Evolutionary conservation across 2,797 vertebrate genomes (phyloP), one percentile per base, ranked within the genome.

Genomic region (Melanotaenia pygmaea): DNA sequence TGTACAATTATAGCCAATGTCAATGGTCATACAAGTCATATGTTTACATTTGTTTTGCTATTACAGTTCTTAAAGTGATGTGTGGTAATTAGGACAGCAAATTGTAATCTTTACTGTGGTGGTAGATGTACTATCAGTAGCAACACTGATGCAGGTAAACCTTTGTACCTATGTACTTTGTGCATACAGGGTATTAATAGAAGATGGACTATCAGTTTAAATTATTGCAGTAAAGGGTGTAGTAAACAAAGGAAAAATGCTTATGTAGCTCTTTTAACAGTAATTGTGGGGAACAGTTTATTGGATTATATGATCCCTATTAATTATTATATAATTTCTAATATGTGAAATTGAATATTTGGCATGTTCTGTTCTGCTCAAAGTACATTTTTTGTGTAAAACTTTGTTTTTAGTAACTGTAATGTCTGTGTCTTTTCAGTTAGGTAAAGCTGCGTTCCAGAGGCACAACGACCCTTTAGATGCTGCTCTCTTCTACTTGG

Each of bases 371-470:
- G 28, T 68, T 51, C 35, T 22, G 20, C 20, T 45, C 5, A 5
- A 64, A 50, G 28, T 57, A 10, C 38, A 59, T n/a, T 35, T 53
- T 28, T 22, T 45, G 34, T 30, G 5, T 54, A 1, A 54, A 68
- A 28, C 35, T 32, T n/a, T 20, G 43, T 13, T 65, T 37, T 40
- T 34, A 43, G 0, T 69, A 24, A 74, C 20, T 24, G 11, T 64
- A 2, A 20, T 24, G 1, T 62, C 53, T 86, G 2, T 70, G 35
- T 81, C 28, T 74, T 12, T 64, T 70, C 84, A 99, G 98, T 91
- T 99, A 76, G 98, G 97, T 74, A 99, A 99, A 95, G 95, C 97
- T 84, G 94, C 98, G 0, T 99, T 99, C 93, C 97, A 99, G 91
- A 96, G 96, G 83, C 95, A 99, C 88, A 98, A 92, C 10, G 97